These are phyloP conservation scores for Dendroctonus ponderosae DNA, from an alignment of 1,140 invertebrate genomes.

Conservation along the genomic window DNA sequence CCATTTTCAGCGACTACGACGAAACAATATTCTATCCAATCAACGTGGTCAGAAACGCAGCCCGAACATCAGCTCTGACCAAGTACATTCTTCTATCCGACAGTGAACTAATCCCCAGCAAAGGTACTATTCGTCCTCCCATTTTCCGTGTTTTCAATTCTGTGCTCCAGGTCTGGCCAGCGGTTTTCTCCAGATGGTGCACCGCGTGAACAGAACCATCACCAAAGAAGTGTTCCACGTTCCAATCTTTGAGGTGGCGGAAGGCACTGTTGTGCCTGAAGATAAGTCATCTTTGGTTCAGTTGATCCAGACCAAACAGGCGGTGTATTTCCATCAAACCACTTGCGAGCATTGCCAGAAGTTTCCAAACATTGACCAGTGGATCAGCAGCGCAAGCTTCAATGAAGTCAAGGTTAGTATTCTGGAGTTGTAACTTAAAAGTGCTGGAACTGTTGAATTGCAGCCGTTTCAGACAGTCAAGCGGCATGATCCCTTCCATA, in stretches of 20 bases:
- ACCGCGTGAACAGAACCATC: conserved; percentile 44
- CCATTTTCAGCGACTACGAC: conserved; percentile 16
- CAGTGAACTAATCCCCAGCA: conserved; percentile 71
- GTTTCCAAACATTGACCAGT: conserved; percentile 73
- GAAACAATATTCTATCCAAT: conserved; percentile 61
- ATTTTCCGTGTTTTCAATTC: neutral
- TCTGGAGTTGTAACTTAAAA: neutral
- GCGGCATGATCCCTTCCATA: conserved; percentile 68
- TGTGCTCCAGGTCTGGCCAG: conserved; percentile 52
- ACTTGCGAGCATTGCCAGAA: conserved; percentile 75
- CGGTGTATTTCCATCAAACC: conserved; percentile 64
- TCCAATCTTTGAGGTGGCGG: conserved; percentile 73
- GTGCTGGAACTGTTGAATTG: conserved; percentile 32
- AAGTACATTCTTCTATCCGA: conserved; percentile 72
- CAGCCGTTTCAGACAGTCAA: conserved; percentile 65
- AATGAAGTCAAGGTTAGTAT: conserved; percentile 48
- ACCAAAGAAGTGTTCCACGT: conserved; percentile 63
- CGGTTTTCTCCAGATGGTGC: conserved; percentile 62
- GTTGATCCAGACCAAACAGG: conserved; percentile 53
- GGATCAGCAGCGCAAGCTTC: conserved; percentile 58
- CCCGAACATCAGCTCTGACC: conserved; percentile 60
- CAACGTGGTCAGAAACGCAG: conserved; percentile 72
- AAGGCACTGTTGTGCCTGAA: conserved; percentile 58
- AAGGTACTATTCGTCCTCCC: conserved; percentile 37
- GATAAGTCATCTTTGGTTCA: conserved; percentile 57